These are phyloP conservation scores for Lypha dubia DNA, from an alignment of 2,888 invertebrate species.

Conservation along the genomic window DNA sequence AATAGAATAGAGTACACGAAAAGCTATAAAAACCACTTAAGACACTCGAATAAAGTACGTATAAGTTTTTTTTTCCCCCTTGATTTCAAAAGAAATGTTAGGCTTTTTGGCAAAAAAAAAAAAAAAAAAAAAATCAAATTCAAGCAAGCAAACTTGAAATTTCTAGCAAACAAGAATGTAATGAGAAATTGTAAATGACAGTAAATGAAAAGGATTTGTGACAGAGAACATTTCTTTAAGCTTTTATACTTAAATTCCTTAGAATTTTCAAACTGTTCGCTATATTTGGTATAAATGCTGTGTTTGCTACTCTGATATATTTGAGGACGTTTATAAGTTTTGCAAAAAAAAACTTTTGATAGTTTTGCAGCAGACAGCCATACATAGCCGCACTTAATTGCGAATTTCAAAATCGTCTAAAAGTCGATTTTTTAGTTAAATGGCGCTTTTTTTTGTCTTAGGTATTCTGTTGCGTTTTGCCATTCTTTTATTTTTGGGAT, in stretches of 20 bases:
- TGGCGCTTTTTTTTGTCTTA: too few relatives aligned
- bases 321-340: background rate
- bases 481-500: too few relatives aligned
- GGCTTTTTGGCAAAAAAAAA: conserved; percentile 7
- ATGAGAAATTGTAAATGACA: conserved; percentile 25
- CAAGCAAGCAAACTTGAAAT: conserved; percentile 29
- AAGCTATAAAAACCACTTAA: conserved; percentile 71
- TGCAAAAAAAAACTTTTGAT: too few relatives aligned
- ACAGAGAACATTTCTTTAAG: conserved; percentile 15
- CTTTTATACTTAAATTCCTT: conserved; percentile 31
- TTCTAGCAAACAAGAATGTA: conserved; percentile 21
- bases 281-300: background rate
- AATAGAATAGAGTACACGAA: background rate
- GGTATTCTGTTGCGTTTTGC: too few relatives aligned
- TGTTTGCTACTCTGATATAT: background rate
- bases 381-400: too few relatives aligned
- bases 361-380: too few relatives aligned
- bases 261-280: background rate
- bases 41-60: conserved; percentile 59
- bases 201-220: conserved; percentile 36
- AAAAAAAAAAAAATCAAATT: too few relatives aligned
- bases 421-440: too few relatives aligned
- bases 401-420: too few relatives aligned
- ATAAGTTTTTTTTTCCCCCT: conserved; percentile 15
- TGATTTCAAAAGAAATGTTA: conserved; percentile 40